Percentiles rank a stretch among this genome's conserved stretches.
phyloP scores from a whole-genome alignment of 1,140 invertebrate genomes.

The Leptoteleia sp. region DNA sequence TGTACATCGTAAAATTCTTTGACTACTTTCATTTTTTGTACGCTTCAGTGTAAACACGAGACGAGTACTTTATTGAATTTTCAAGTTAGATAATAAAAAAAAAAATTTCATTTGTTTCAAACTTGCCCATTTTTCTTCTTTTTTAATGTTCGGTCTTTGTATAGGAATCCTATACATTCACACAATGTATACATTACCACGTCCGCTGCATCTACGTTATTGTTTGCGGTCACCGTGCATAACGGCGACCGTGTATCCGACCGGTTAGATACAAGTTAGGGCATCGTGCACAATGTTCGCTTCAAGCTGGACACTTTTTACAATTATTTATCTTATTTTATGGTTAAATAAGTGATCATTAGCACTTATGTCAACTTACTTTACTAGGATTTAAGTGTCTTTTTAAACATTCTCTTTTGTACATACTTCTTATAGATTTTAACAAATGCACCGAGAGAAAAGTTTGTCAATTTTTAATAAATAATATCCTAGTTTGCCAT shows the following conservation, averaged over 20 bases:
- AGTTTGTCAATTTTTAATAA: too few species aligned
- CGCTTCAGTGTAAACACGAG: background rate
- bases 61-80: constrained; percentile 3
- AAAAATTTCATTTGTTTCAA: constrained; percentile 23
- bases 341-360: constrained; percentile 10
- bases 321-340: constrained; percentile 21
- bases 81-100: constrained; percentile 12
- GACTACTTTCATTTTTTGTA: background rate
- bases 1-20: too few species aligned
- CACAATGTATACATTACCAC: constrained; percentile 68
- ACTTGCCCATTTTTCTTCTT: constrained; percentile 10
- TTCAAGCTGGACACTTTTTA: constrained; percentile 20
- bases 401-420: too few species aligned
- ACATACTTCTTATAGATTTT: too few species aligned
- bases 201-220: constrained; percentile 70
- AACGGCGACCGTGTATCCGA: constrained; percentile 68
- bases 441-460: too few species aligned
- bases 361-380: background rate
- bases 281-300: constrained; percentile 25
- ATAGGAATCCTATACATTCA: constrained; percentile 53
- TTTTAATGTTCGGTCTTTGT: constrained; percentile 20
- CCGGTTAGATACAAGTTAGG: constrained; percentile 42
- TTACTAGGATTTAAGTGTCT: too few species aligned
- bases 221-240: constrained; percentile 70
- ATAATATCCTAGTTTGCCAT: too few species aligned